phyloP scores from a whole-genome alignment of 1,140 invertebrate species.

The Pseudomyrmex sp. region DNA sequence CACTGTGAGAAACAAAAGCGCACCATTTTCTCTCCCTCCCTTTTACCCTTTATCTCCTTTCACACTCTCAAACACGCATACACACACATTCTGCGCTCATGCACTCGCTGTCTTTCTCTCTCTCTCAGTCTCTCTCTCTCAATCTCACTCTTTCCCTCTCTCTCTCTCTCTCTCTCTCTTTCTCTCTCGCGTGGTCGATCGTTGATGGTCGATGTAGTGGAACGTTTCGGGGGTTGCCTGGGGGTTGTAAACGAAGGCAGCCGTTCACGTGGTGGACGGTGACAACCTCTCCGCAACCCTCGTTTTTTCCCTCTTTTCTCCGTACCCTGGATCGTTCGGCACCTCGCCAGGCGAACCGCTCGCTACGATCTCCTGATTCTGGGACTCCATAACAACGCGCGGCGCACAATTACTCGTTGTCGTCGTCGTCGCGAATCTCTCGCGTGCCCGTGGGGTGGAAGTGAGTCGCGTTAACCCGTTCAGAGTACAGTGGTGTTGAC shows the following conservation, averaged over 20 bases:
- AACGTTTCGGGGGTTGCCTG: slow-evolving; percentile 54
- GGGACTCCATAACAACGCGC: slow-evolving; percentile 88
- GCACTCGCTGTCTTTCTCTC: slow-evolving; percentile 5
- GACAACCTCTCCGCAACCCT: slow-evolving; percentile 20
- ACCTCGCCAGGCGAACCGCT: slow-evolving; percentile 93
- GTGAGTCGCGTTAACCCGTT: slow-evolving; percentile 27
- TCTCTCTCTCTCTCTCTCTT: slow-evolving; percentile 16
- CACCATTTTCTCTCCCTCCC: slow-evolving; percentile 38
- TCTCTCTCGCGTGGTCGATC: slow-evolving; percentile 64
- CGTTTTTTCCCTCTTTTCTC: slow-evolving; percentile 38
- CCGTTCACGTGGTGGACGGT: slow-evolving; percentile 56
- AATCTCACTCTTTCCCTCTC: slow-evolving; percentile 26
- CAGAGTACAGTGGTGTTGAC: not conserved
- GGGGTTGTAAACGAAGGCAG: slow-evolving; percentile 52
- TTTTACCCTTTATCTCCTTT: slow-evolving; percentile 54
- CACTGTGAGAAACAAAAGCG: slow-evolving; percentile 52
- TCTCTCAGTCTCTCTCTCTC: slow-evolving; percentile 43
- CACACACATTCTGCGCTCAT: slow-evolving; percentile 31
- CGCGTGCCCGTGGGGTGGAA: slow-evolving; percentile 57
- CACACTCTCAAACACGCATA: slow-evolving; percentile 26
- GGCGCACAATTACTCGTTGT: slow-evolving; percentile 69
- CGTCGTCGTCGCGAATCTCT: slow-evolving; percentile 65
- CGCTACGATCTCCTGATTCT: slow-evolving; percentile 90
- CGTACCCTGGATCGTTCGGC: slow-evolving; percentile 95
- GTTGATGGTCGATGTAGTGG: slow-evolving; percentile 68